phyloP scores from a whole-genome alignment of 2,888 invertebrate species.

The Drosophila putrida region DNA sequence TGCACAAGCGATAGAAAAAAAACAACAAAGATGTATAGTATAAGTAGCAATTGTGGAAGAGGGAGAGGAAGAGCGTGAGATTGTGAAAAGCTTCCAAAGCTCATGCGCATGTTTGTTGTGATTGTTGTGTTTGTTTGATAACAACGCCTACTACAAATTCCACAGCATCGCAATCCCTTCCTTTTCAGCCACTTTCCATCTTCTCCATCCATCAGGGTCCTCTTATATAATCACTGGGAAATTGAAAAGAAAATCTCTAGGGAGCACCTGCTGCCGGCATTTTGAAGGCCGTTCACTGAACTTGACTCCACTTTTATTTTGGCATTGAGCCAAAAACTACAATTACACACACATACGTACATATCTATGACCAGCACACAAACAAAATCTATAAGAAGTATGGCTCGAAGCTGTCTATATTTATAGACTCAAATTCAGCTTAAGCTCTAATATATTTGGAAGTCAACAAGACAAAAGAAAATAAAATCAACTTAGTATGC shows the following conservation, averaged over 20 bases:
- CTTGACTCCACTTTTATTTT: constrained; percentile 39
- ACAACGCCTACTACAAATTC: constrained; percentile 14
- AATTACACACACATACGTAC: not conserved
- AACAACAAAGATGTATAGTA: constrained; percentile 7
- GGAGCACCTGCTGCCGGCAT: constrained; percentile 36
- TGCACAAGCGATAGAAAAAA: not conserved
- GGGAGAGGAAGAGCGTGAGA: not conserved
- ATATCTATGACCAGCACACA: no score
- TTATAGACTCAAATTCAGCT: constrained; percentile 10
- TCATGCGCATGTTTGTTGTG: constrained; percentile 60
- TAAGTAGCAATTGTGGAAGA: not conserved
- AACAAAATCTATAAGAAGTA: not conserved
- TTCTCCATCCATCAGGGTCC: not conserved
- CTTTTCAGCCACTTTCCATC: not conserved
- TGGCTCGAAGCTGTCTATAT: not conserved
- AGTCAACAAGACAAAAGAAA: not conserved
- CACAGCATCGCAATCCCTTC: constrained; percentile 10
- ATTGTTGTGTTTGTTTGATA: constrained; percentile 44
- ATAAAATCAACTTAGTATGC: not conserved
- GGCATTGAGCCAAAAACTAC: constrained; percentile 22
- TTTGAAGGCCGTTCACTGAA: constrained; percentile 77
- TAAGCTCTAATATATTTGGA: constrained; percentile 15
- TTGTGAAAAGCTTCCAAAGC: constrained; percentile 25
- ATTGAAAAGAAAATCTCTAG: constrained; percentile 15
- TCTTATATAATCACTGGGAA: constrained; percentile 53